These are phyloP conservation scores for Epizoanthus fatuus DNA, from an alignment of 92 coral and sea anemone genomes.

Conservation along the genomic window DNA sequence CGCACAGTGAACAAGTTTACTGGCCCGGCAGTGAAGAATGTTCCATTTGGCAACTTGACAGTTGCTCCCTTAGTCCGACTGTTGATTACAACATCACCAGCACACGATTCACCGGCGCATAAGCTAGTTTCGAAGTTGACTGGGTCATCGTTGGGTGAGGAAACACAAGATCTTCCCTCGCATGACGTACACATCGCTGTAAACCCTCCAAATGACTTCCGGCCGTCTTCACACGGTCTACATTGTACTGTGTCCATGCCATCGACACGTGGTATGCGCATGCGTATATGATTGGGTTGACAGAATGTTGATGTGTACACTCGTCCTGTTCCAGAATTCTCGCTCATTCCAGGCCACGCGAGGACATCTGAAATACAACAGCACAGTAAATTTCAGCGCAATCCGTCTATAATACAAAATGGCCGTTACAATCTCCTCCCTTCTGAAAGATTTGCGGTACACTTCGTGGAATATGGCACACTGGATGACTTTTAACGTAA, in stretches of 20 bases:
- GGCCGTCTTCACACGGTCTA: constrained; percentile 81
- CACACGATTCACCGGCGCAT: constrained; percentile 64
- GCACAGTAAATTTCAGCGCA: not conserved
- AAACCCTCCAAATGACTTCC: constrained; percentile 90
- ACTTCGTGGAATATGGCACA: no score
- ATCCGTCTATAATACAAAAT: not conserved
- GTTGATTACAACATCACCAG: constrained; percentile 37
- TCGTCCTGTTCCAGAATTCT: constrained; percentile 88
- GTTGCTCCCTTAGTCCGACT: constrained; percentile 68
- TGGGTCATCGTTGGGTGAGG: constrained; percentile 70
- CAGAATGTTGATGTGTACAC: constrained; percentile 88
- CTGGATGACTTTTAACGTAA: no score
- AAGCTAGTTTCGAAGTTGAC: constrained; percentile 72
- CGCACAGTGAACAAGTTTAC: constrained; percentile 75
- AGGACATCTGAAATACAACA: constrained; percentile 44
- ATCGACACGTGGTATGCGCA: constrained; percentile 60
- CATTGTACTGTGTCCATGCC: constrained; percentile 72
- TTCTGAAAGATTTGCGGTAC: not conserved
- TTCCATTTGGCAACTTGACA: constrained; percentile 62
- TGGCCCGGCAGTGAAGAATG: constrained; percentile 83
- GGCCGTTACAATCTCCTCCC: not conserved
- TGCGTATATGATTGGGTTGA: constrained; percentile 77
- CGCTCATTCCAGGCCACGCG: constrained; percentile 91
- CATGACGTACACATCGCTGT: constrained; percentile 79
- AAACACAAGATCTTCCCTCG: constrained; percentile 64